Conservation (phyloP, 2,888 invertebrate genomes). For the Drosophila neonasuta region DNA sequence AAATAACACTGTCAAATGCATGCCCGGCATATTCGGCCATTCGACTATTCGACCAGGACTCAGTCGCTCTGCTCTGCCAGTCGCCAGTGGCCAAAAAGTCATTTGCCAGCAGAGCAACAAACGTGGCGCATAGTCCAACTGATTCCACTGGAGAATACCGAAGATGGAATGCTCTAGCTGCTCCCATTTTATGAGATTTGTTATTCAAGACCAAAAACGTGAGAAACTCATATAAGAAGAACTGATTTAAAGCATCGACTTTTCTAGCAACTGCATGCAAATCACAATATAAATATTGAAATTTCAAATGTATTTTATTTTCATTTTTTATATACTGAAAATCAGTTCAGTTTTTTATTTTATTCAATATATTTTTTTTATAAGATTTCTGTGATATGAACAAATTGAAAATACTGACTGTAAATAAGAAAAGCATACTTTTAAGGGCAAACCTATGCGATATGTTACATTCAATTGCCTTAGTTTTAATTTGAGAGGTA, state of each 20-base stretch:
- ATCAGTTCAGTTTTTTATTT: no score
- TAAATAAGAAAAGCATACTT: not conserved
- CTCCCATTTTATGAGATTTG: not conserved
- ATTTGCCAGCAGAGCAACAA: conserved; percentile 48
- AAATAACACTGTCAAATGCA: conserved; percentile 69
- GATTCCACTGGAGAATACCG: conserved; percentile 20
- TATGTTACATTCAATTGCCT: not conserved
- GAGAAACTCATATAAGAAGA: not conserved
- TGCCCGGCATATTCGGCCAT: conserved; percentile 36
- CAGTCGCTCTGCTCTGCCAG: not conserved
- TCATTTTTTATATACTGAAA: no score
- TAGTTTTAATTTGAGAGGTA: not conserved
- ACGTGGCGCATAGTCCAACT: conserved; percentile 14
- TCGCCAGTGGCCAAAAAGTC: conserved; percentile 35
- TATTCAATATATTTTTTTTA: no score
- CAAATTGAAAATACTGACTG: not conserved
- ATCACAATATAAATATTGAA: not conserved
- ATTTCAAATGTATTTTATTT: no score
- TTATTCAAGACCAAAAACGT: not conserved
- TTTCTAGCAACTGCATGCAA: not conserved
- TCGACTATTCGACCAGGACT: no score
- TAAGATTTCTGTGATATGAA: no score
- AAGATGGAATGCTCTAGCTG: conserved; percentile 30
- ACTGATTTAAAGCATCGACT: not conserved
- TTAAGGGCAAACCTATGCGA: not conserved